Conservation (phyloP, 2,113 vertebrate genomes). For the Corythornis madagascariensis region DNA sequence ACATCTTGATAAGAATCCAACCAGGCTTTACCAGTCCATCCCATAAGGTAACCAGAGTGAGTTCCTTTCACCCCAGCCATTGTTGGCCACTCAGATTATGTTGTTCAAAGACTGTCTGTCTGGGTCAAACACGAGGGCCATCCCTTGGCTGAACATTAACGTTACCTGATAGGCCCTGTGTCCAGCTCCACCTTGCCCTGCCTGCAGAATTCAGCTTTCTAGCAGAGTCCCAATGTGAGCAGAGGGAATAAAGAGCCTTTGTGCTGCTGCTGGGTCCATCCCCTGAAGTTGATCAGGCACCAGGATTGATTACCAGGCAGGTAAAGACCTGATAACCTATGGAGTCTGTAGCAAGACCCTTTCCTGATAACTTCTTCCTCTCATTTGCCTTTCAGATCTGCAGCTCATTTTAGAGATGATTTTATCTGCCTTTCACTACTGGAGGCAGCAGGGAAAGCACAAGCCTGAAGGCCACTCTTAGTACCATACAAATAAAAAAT, state of each 20-base stretch:
- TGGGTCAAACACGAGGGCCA: constrained; percentile 63
- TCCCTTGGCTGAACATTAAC: constrained; percentile 71
- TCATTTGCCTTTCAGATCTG: constrained; percentile 45
- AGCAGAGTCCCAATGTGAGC: constrained; percentile 1
- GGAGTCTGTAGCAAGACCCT: neutral
- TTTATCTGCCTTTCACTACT: constrained; percentile 38
- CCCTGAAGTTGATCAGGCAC: constrained; percentile 53
- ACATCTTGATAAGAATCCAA: constrained; percentile 67
- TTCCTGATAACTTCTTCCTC: neutral
- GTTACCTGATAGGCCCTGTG: constrained; percentile 73
- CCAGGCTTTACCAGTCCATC: constrained; percentile 54
- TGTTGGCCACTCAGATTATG: constrained; percentile 68
- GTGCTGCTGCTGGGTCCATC: constrained; percentile 59
- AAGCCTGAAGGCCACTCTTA: neutral
- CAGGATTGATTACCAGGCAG: constrained; percentile 61
- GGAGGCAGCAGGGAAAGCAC: neutral
- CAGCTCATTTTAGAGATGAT: neutral
- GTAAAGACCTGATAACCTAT: constrained; percentile 62
- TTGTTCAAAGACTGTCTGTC: constrained; percentile 74
- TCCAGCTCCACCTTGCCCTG: constrained; percentile 68
- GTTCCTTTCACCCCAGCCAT: constrained; percentile 65
- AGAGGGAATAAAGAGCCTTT: constrained; percentile 71
- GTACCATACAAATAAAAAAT: neutral
- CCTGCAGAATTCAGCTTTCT: constrained; percentile 12
- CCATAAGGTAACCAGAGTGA: constrained; percentile 65